These are phyloP conservation scores for Polyergus mexicanus DNA, from an alignment of 1,140 invertebrate genomes.

Conservation along the genomic window DNA sequence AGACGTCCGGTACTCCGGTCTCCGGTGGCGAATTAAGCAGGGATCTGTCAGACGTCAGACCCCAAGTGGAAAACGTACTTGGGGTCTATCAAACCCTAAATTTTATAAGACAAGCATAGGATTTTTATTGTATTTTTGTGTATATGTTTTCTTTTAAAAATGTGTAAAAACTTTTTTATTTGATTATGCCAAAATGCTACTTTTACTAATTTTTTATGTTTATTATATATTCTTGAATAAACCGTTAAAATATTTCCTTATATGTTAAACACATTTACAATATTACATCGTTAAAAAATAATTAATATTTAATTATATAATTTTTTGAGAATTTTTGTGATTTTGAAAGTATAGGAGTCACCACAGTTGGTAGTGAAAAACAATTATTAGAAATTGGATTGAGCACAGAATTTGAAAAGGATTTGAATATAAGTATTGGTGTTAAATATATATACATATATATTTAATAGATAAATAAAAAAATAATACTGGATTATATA, in stretches of 20 bases:
- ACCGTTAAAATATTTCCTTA: slow-evolving; percentile 32
- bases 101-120: background rate
- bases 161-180: background rate
- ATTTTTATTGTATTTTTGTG: too few relatives aligned
- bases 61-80: too few relatives aligned
- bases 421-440: slow-evolving; percentile 84
- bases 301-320: slow-evolving; percentile 83
- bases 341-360: slow-evolving; percentile 89
- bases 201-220: slow-evolving; percentile 1
- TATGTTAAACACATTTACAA: slow-evolving; percentile 21
- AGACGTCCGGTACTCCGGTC: too few relatives aligned
- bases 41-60: too few relatives aligned
- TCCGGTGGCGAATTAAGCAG: too few relatives aligned
- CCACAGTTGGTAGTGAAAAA: slow-evolving; percentile 88
- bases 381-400: slow-evolving; percentile 88
- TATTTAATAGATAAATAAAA: background rate
- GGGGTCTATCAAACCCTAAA: too few relatives aligned
- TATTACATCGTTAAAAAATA: slow-evolving; percentile 7
- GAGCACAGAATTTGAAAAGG: slow-evolving; percentile 90
- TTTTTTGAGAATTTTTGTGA: slow-evolving; percentile 93
- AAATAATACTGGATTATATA: too few relatives aligned
- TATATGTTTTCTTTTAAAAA: background rate
- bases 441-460: background rate
- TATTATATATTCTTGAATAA: slow-evolving; percentile 12
- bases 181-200: background rate